Percentiles rank a stretch among this genome's conserved stretches.
Evolutionary conservation across 2,888 invertebrate species (phyloP).

Genomic region (Dastarcus helophoroides): DNA sequence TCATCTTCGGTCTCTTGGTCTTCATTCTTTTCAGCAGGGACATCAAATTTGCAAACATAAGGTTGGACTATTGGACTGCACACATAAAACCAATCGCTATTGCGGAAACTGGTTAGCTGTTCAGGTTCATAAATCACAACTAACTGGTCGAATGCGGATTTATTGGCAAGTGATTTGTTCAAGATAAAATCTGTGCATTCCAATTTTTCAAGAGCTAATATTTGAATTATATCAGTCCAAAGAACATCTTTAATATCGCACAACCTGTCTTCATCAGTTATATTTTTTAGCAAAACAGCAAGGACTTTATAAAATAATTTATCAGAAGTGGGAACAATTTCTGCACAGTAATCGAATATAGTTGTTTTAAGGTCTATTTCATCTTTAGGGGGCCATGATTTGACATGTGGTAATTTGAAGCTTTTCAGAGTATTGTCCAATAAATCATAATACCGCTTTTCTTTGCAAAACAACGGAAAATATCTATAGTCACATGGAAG

Average conservation of each 20-base stretch:
- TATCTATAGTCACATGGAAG: slow-evolving; percentile 57
- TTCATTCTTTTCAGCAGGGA: slow-evolving; percentile 3
- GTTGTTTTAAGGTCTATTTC: slow-evolving; percentile 38
- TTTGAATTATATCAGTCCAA: slow-evolving; percentile 44
- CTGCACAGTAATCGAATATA: slow-evolving; percentile 41
- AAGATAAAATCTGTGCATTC: slow-evolving; percentile 33
- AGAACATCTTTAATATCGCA: slow-evolving; percentile 37
- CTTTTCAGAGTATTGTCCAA: slow-evolving; percentile 43
- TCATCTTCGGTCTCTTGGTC: no score
- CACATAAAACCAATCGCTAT: slow-evolving; percentile 48
- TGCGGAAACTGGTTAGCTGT: slow-evolving; percentile 42
- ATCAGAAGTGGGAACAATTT: slow-evolving; percentile 41
- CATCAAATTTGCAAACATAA: slow-evolving; percentile 22
- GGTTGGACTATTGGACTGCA: slow-evolving; percentile 36
- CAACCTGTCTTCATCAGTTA: slow-evolving; percentile 36
- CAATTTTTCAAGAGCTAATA: slow-evolving; percentile 45
- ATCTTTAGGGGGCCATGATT: slow-evolving; percentile 38
- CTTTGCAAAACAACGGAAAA: slow-evolving; percentile 51
- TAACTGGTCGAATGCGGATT: slow-evolving; percentile 26
- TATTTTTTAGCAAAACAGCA: slow-evolving; percentile 30
- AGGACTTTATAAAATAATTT: slow-evolving; percentile 42
- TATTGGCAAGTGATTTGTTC: slow-evolving; percentile 21
- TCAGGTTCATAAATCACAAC: slow-evolving; percentile 47
- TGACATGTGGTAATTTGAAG: slow-evolving; percentile 44
- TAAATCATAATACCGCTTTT: slow-evolving; percentile 39